Conservation (phyloP, 1,140 invertebrate genomes). For the Tribolium castaneum region DNA sequence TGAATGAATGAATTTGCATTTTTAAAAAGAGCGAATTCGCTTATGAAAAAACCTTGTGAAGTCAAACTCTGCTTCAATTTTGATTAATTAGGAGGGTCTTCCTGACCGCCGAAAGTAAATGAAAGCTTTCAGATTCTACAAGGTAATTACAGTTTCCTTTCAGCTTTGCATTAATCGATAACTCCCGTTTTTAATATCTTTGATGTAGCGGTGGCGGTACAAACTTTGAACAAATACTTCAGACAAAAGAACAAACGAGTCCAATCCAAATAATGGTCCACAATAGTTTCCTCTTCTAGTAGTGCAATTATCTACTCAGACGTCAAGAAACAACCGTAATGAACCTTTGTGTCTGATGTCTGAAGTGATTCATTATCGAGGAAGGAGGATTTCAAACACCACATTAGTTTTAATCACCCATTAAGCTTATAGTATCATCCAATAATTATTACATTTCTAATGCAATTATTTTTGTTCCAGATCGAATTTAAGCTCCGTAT, state of each 20-base stretch:
- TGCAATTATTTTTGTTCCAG: constrained; percentile 56
- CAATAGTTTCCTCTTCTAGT: constrained; percentile 33
- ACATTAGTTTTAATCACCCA: constrained; percentile 27
- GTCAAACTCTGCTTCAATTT: too few species aligned
- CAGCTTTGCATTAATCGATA: constrained; percentile 5
- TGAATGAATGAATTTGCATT: too few species aligned
- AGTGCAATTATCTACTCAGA: constrained; percentile 41
- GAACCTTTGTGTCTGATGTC: constrained; percentile 36
- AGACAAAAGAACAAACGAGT: constrained; percentile 16
- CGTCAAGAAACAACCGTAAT: constrained; percentile 36
- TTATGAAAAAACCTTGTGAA: too few species aligned
- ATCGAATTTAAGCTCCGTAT: constrained; percentile 60
- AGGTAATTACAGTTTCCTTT: background rate
- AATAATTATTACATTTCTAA: constrained; percentile 13
- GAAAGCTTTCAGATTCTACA: background rate
- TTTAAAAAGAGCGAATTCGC: too few species aligned
- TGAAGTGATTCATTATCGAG: constrained; percentile 36
- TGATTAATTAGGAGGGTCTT: background rate
- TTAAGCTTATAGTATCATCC: background rate
- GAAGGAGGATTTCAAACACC: constrained; percentile 22
- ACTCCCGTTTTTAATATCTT: background rate
- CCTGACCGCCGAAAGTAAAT: background rate
- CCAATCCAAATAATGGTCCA: constrained; percentile 26
- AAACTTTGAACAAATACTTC: background rate
- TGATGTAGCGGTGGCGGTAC: background rate